phyloP scores from a whole-genome alignment of 1,140 invertebrate genomes.

The Pachypsylla venusta region DNA sequence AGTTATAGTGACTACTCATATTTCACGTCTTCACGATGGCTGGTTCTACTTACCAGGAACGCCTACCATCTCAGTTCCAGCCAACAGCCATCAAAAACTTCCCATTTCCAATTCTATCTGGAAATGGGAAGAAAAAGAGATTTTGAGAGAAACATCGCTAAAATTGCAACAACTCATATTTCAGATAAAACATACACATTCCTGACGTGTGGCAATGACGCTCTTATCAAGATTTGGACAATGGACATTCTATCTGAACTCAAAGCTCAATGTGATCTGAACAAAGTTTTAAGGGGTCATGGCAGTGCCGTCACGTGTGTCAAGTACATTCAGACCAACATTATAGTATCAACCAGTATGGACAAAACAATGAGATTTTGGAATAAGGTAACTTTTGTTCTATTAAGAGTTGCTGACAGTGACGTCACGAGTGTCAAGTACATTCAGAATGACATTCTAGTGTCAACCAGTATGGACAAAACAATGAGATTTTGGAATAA shows the following conservation, averaged over 20 bases:
- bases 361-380: conserved; percentile 46
- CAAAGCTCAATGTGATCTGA: conserved; percentile 7
- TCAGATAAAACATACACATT: conserved; percentile 35
- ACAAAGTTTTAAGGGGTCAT: conserved; percentile 29
- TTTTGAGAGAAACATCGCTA: too few species aligned
- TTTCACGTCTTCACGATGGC: too few species aligned
- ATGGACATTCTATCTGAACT: conserved; percentile 31
- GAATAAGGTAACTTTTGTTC: conserved; percentile 38
- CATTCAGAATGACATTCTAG: conserved; percentile 28
- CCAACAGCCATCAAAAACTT: too few species aligned
- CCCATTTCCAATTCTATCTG: too few species aligned
- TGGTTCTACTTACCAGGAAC: too few species aligned
- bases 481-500: conserved; percentile 35
- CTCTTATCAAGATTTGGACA: conserved; percentile 52
- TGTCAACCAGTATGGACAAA: conserved; percentile 33
- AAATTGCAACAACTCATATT: too few species aligned
- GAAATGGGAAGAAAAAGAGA: too few species aligned
- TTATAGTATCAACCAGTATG: conserved; percentile 42
- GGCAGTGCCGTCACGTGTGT: conserved; percentile 43
- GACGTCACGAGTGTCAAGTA: conserved; percentile 39
- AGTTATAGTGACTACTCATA: too few species aligned
- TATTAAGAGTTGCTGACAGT: conserved; percentile 31
- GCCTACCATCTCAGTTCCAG: too few species aligned
- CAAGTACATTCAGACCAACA: conserved; percentile 36
- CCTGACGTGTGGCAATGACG: conserved; percentile 55